Conservation (phyloP, 1,140 invertebrate genomes). For the Parapsyche elsis region DNA sequence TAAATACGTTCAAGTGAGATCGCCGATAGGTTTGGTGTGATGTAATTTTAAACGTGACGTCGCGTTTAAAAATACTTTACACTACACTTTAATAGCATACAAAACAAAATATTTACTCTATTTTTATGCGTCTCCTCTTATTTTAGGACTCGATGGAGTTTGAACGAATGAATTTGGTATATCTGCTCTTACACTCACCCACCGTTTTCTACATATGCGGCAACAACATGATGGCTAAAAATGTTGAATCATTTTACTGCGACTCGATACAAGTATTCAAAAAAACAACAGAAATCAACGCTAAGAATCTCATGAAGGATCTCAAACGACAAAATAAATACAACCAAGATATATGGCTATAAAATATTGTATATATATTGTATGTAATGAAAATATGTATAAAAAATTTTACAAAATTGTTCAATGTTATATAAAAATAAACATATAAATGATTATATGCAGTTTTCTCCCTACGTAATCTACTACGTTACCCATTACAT, state of each 20-base stretch:
- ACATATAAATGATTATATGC: not conserved
- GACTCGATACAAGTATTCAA: slow-evolving; percentile 66
- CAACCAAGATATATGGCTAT: slow-evolving; percentile 70
- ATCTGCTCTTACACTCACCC: slow-evolving; percentile 67
- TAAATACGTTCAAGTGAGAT: slow-evolving; percentile 56
- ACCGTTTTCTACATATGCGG: slow-evolving; percentile 82
- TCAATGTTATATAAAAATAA: slow-evolving; percentile 29
- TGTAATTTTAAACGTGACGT: not conserved
- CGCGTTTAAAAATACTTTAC: too few relatives aligned
- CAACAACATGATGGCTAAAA: slow-evolving; percentile 78
- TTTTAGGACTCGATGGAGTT: slow-evolving; percentile 54
- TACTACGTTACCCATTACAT: too few relatives aligned
- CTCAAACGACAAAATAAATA: slow-evolving; percentile 66
- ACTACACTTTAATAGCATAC: not conserved
- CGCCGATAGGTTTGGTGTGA: not conserved
- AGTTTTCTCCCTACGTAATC: not conserved
- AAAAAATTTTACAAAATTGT: slow-evolving; percentile 17
- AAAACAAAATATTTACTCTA: too few relatives aligned
- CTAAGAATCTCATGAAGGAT: slow-evolving; percentile 61
- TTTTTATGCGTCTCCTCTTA: not conserved
- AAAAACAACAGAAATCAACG: slow-evolving; percentile 60
- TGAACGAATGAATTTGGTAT: slow-evolving; percentile 64
- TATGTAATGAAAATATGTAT: slow-evolving; percentile 34
- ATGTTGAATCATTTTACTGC: slow-evolving; percentile 73
- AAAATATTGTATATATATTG: slow-evolving; percentile 34